Base-by-base conservation (phyloP, 2,113 vertebrate genomes). In the Heloderma charlesbogerti region DNA sequence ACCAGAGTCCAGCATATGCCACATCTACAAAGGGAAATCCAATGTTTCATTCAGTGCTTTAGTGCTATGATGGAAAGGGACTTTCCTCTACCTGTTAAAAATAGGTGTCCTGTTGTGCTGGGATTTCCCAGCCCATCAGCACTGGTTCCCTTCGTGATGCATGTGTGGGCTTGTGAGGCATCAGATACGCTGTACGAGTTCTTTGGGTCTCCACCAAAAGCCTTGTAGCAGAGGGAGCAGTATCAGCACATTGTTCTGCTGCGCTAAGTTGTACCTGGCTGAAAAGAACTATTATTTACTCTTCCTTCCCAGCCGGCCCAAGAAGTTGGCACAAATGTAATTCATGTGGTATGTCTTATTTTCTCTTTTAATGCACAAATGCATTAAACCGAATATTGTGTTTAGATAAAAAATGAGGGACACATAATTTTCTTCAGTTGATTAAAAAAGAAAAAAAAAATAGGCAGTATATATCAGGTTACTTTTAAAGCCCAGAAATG, bases 271-370 rank as follows among this genome's bases (percentile, higher is more conserved):
- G n/a, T 27, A 66, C 8, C 43, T 37, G 63, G 25, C 45, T 80
- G 83, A 40, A 90, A 79, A 54, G 83, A 78, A 54, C 72, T 51
- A 51, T n/a, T n/a, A 90, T 71, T 79, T 45, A n/a, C 20, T n/a
- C 20, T 75, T 84, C 20, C 40, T 79, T 37, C 48, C 51, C n/a
- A 74, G 25, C n/a, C 43, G n/a, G n/a, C 8, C 15, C 18, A 51
- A 82, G 88, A 54, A 57, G 54, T 84, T 18, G 87, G 57, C 75
- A 40, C 37, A 78, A 78, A 45, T 77, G n/a, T 6, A 66, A 78
- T 63, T 78, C 25, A 88, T 86, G 7, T 27, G 34, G 20, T 37
- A 20, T 54, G 10, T 34, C 57, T 66, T 18, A 16, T 40, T 78
- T 77, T 77, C 37, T 29, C 29, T 84, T 74, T 90, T 13, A 57